A percentile compares a stretch with the other conserved stretches of the same genome.
Conservation (phyloP, 2,888 invertebrate species). For the Microchrysa polita region DNA sequence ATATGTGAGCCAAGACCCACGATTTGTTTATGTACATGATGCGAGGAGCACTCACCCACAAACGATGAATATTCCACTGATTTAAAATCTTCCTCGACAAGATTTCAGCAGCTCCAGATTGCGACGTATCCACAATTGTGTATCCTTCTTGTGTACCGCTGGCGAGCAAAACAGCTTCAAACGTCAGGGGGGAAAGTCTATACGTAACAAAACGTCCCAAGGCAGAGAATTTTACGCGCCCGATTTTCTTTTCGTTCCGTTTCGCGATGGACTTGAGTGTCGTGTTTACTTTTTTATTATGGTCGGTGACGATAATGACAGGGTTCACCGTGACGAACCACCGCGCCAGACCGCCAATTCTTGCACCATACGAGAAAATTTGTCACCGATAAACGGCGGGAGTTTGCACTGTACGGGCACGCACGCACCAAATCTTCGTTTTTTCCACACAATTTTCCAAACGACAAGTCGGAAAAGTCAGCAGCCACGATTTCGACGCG, state of each 20-base stretch:
- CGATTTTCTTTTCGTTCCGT: slow-evolving; percentile 22
- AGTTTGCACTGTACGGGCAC: neutral
- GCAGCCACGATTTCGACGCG: slow-evolving; percentile 16
- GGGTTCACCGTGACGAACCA: slow-evolving; percentile 12
- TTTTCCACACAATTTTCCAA: slow-evolving; percentile 17
- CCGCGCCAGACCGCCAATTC: neutral
- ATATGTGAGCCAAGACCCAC: too few relatives aligned
- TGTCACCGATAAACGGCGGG: neutral
- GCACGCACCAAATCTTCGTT: neutral
- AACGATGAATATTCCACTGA: neutral
- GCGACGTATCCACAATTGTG: too few relatives aligned
- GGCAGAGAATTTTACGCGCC: slow-evolving; percentile 30
- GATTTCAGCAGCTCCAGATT: too few relatives aligned
- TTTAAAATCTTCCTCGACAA: neutral
- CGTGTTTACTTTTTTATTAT: slow-evolving; percentile 34
- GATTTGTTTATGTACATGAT: too few relatives aligned
- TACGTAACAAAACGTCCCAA: slow-evolving; percentile 10
- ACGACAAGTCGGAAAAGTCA: neutral
- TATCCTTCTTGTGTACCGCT: too few relatives aligned
- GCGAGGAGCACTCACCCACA: slow-evolving; percentile 20
- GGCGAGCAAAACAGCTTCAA: slow-evolving; percentile 1
- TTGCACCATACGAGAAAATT: slow-evolving; percentile 7
- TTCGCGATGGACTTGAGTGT: slow-evolving; percentile 13
- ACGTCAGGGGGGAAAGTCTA: too few relatives aligned
- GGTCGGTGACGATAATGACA: neutral